Evolutionary conservation across 1,140 invertebrate species (phyloP).

Genomic region (Aphis gossypii): DNA sequence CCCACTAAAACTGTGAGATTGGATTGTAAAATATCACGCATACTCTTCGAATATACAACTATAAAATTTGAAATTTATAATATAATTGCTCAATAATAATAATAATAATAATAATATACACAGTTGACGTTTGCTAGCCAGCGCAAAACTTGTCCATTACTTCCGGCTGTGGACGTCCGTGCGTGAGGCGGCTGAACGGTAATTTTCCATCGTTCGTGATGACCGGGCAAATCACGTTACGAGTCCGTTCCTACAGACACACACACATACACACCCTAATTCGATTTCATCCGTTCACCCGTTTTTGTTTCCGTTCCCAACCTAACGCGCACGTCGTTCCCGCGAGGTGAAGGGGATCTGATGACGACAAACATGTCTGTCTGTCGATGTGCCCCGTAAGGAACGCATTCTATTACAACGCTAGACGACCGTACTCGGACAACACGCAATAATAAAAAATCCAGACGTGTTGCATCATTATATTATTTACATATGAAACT

Average conservation of each 20-base stretch:
- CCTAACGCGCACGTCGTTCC: not conserved
- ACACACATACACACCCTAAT: not conserved
- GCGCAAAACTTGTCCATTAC: not conserved
- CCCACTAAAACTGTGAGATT: not conserved
- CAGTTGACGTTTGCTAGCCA: not conserved
- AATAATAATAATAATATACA: not conserved
- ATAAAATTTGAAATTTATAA: not conserved
- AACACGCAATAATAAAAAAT: not conserved
- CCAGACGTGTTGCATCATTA: not conserved
- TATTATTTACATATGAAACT: not conserved
- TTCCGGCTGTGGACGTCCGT: not conserved
- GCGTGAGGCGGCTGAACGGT: not conserved
- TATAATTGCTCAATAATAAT: not conserved
- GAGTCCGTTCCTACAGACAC: not conserved
- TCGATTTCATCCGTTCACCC: not conserved
- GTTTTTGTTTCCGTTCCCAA: not conserved
- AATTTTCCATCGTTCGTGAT: not conserved
- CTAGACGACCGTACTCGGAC: not conserved
- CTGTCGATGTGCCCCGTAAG: not conserved
- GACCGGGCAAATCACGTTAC: constrained; percentile 36
- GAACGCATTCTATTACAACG: not conserved
- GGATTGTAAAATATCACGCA: not conserved
- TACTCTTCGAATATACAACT: not conserved
- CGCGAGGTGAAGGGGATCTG: not conserved
- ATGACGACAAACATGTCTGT: not conserved